phyloP scores from a whole-genome alignment of 2,797 vertebrate genomes.

The Melanotaenia boesemani region DNA sequence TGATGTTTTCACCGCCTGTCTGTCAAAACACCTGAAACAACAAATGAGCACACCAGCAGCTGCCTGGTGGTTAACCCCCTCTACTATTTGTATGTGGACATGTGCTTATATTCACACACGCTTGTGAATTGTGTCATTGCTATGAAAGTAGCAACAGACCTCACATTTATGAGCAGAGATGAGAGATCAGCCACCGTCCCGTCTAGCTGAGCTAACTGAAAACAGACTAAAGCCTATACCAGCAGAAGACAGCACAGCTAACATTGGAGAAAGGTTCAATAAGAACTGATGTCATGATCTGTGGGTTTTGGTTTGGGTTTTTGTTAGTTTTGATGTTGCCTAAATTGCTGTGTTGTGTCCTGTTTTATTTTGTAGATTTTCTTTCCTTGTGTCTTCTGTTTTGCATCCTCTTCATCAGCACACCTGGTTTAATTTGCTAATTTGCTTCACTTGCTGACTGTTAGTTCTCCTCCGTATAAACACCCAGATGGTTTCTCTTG shows the following conservation, averaged over 20 bases:
- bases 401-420: too few species aligned
- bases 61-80: conserved; percentile 33
- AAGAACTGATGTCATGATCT: neutral
- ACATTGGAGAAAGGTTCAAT: neutral
- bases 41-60: conserved; percentile 66
- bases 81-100: conserved; percentile 13
- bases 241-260: too few species aligned
- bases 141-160: conserved; percentile 37
- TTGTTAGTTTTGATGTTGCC: too few species aligned
- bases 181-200: neutral
- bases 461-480: too few species aligned
- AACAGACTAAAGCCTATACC: neutral
- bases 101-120: conserved; percentile 23
- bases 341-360: too few species aligned
- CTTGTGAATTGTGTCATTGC: conserved; percentile 51
- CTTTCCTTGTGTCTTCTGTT: too few species aligned
- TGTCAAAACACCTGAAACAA: conserved; percentile 72
- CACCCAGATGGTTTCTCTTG: too few species aligned
- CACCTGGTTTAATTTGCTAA: too few species aligned
- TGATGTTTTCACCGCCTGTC: conserved; percentile 42
- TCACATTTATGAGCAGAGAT: conserved; percentile 17
- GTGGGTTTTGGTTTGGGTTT: too few species aligned
- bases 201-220: neutral
- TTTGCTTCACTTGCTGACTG: too few species aligned
- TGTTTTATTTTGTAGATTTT: too few species aligned